A percentile compares a stretch with the other conserved stretches of the same genome.
phyloP scores from a whole-genome alignment of 2,113 vertebrate genomes.

The Malaclemys terrapin region DNA sequence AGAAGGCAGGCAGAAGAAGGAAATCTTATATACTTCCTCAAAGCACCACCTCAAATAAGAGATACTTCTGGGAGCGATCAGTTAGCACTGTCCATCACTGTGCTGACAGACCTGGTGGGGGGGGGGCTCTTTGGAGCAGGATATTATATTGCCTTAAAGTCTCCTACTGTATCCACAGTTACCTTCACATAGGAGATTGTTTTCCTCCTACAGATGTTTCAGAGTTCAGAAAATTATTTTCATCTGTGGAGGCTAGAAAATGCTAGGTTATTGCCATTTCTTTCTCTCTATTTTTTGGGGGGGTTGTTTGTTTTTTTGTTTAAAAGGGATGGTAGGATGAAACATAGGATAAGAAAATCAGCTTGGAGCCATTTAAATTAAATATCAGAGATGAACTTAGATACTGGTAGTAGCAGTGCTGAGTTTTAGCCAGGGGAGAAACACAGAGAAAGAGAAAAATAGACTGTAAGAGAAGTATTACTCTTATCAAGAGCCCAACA shows the following conservation, averaged over 20 bases:
- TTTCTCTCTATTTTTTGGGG: not conserved
- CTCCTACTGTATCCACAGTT: not conserved
- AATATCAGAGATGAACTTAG: not conserved
- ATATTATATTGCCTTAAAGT: not conserved
- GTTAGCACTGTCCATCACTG: not conserved
- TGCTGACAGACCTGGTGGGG: not conserved
- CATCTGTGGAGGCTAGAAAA: not conserved
- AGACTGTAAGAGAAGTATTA: not conserved
- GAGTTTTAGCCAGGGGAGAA: not conserved
- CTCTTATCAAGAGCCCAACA: rapidly evolving
- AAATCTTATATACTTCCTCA: not conserved
- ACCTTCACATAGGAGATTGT: not conserved
- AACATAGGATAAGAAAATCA: not conserved
- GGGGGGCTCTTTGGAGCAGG: not conserved
- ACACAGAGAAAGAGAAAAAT: not conserved
- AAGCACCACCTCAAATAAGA: not conserved
- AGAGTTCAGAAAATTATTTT: not conserved
- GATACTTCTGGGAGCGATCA: not conserved
- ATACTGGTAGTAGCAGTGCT: not conserved
- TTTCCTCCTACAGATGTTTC: not conserved
- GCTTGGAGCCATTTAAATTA: not conserved
- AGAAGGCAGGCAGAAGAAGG: not conserved
- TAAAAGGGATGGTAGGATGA: not conserved
- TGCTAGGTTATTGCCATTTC: not conserved
- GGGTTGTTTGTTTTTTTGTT: not conserved